Percentiles rank a stretch among this genome's conserved stretches.
phyloP scores from a whole-genome alignment of 2,113 vertebrate genomes.

The Chrysemys picta region DNA sequence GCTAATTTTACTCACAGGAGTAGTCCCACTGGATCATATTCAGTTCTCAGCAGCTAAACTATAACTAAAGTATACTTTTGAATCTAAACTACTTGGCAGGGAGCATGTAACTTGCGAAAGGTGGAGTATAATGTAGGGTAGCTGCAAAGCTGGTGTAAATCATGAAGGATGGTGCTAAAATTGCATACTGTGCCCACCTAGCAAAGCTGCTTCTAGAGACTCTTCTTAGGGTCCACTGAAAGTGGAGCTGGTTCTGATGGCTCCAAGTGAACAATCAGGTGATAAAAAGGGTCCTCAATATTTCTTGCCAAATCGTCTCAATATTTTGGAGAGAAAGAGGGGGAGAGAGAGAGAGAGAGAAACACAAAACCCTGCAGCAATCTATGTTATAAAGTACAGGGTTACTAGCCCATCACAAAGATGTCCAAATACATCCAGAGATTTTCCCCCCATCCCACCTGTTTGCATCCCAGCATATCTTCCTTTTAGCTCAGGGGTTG shows the following conservation, averaged over 20 bases:
- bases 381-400: neutral
- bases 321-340: neutral
- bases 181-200: neutral
- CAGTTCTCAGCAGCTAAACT: neutral
- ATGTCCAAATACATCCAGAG: neutral
- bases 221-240: neutral
- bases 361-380: neutral
- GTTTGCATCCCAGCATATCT: neutral
- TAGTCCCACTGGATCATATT: neutral
- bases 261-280: neutral
- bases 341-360: too few relatives aligned
- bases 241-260: neutral
- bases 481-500: neutral
- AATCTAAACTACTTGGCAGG: neutral
- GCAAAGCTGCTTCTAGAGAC: neutral
- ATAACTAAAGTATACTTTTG: neutral
- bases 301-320: neutral
- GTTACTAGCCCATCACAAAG: neutral
- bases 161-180: neutral
- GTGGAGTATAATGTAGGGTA: neutral
- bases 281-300: neutral
- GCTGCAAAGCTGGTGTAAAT: neutral
- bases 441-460: neutral
- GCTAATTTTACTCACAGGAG: neutral
- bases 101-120: neutral